Base-by-base conservation (phyloP, 1,140 invertebrate species). In the Geopemphigus sp. region DNA sequence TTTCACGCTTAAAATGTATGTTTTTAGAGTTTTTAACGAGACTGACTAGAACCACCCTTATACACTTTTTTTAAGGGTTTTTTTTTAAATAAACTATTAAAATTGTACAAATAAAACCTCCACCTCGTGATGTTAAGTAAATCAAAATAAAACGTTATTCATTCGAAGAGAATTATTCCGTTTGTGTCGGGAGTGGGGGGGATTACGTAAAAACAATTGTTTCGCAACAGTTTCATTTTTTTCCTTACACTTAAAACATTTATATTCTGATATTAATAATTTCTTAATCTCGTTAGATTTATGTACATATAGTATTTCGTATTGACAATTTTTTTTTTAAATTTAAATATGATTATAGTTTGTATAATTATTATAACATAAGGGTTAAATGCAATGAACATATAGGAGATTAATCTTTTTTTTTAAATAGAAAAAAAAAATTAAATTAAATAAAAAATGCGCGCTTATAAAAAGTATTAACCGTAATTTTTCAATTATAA, bases 241-340 rank as follows among this genome's bases (percentile, higher is more conserved):
- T 76, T 61, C 19, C 57, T 47, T 63, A 78, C 22, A 76, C 32
- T 59, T 76, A 76, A n/a, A 61, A 76, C 53, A 78, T 78, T 78
- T 78, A 78, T 78, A 78, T 78, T 78, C 74, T 78, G 74, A 78
- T 78, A 78, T 78, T 78, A 61, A 78, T 78, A 78, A 76, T 78
- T 78, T 61, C 57, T 78, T 78, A 76, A 57, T 78, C 56, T 78
- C 39, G 61, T 78, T 78, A 78, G 39, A 63, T 78, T 78, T 78
- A 78, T 78, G 57, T 78, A 78, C 57, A 78, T 10, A 5, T 78
- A 78, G 8, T 78, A 78, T 47, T 78, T 78, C 39, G 45, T 59
- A 47, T 63, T 63, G 29, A 61, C 32, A 78, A 54, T 50, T 39
- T 56, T 50, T 17, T 57, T 57, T n/a, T 3, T 8, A 57, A 39